Percentiles rank a stretch among this genome's conserved stretches.
Conservation (phyloP, 2,888 invertebrate species). For the Lottia gigantea region DNA sequence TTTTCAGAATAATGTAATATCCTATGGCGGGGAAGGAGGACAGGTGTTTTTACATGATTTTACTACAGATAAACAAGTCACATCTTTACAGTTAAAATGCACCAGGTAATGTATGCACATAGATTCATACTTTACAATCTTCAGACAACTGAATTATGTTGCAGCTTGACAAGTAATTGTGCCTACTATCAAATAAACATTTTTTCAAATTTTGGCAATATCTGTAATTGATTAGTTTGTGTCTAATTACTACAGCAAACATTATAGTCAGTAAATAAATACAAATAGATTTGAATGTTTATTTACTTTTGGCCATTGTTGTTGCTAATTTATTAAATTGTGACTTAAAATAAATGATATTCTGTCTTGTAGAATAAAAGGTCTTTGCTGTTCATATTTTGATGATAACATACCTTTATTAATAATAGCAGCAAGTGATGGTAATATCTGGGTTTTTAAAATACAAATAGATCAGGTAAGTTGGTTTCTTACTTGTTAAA, state of each 20-base stretch:
- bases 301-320: no score
- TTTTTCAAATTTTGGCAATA: no score
- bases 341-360: background rate
- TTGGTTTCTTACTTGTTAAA: no score
- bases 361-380: constrained; percentile 39
- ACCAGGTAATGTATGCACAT: constrained; percentile 38
- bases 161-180: no score
- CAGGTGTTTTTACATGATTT: constrained; percentile 41
- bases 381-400: constrained; percentile 29
- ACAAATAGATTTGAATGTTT: no score
- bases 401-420: constrained; percentile 47
- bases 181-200: no score
- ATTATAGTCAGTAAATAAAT: no score
- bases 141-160: no score
- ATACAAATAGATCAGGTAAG: constrained; percentile 53
- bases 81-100: constrained; percentile 42
- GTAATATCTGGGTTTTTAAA: constrained; percentile 82
- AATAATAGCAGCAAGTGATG: constrained; percentile 80
- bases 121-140: no score
- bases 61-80: constrained; percentile 33
- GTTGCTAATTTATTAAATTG: no score
- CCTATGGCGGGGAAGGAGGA: constrained; percentile 55
- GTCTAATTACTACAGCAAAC: no score
- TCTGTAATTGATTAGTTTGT: no score
- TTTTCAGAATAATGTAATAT: constrained; percentile 44